Conservation (phyloP, 2,888 invertebrate genomes). For the Hydrotaea cyrtoneurina region DNA sequence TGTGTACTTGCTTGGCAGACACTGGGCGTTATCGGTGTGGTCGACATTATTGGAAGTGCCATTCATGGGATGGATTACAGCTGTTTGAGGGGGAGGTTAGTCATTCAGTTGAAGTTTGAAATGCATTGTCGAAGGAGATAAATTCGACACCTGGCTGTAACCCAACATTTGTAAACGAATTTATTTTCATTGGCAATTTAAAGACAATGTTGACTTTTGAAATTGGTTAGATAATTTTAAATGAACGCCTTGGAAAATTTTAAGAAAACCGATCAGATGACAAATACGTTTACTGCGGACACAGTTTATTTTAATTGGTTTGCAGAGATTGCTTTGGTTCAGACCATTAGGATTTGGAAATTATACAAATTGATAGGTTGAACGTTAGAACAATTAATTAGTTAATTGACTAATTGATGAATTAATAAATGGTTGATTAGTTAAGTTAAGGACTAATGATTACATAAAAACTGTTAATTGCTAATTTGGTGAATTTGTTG, state of each 20-base stretch:
- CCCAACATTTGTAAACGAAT: background rate
- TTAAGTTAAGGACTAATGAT: too few relatives aligned
- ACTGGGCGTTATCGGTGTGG: background rate
- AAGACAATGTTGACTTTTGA: background rate
- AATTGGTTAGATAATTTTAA: conserved; percentile 19
- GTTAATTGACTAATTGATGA: too few relatives aligned
- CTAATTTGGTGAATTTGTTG: too few relatives aligned
- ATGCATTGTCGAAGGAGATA: background rate
- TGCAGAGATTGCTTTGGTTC: too few relatives aligned
- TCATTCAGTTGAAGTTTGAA: background rate
- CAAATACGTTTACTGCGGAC: too few relatives aligned
- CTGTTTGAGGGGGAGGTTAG: background rate
- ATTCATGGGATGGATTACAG: background rate
- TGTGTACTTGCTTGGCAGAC: background rate
- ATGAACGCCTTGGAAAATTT: background rate
- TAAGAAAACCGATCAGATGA: background rate
- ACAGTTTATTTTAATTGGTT: too few relatives aligned
- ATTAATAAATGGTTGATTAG: too few relatives aligned
- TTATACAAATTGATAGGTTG: too few relatives aligned
- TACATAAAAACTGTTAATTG: too few relatives aligned
- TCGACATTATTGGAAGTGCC: background rate
- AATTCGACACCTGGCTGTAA: conserved; percentile 2
- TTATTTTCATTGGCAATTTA: conserved; percentile 4
- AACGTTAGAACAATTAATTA: too few relatives aligned
- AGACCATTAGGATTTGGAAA: too few relatives aligned